These are phyloP conservation scores for Smittia aterrima DNA, from an alignment of 2,888 invertebrate genomes.

Conservation along the genomic window DNA sequence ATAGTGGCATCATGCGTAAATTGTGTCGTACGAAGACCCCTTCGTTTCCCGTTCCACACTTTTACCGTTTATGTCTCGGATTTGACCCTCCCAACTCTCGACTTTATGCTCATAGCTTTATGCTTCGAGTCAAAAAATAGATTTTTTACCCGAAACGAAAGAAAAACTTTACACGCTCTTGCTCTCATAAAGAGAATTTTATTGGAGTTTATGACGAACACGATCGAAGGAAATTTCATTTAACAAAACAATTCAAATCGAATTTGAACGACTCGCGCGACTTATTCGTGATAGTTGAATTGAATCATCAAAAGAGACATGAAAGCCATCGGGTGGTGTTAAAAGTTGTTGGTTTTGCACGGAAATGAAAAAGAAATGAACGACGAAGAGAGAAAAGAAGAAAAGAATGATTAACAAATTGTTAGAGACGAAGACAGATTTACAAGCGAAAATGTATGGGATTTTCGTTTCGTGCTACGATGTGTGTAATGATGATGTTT, in stretches of 20 bases:
- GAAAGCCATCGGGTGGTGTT: background rate
- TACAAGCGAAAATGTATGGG: conserved; percentile 24
- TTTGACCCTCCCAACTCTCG: background rate
- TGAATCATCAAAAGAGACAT: conserved; percentile 9
- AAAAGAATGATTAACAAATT: conserved; percentile 26
- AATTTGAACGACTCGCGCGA: background rate
- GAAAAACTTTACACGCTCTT: too few relatives aligned
- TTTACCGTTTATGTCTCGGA: background rate
- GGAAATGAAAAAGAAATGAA: conserved; percentile 10
- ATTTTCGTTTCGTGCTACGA: conserved; percentile 16
- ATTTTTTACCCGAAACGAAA: too few relatives aligned
- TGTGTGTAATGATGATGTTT: conserved; percentile 27
- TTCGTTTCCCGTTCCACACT: background rate
- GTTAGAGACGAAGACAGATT: conserved; percentile 27
- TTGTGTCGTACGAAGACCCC: background rate
- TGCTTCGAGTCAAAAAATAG: too few relatives aligned
- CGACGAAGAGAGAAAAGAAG: background rate
- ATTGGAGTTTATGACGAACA: too few relatives aligned
- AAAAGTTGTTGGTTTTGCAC: background rate
- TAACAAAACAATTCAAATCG: background rate
- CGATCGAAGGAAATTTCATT: conserved; percentile 4
- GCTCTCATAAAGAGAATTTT: too few relatives aligned
- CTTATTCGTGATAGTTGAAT: background rate
- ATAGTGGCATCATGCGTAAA: conserved; percentile 33
- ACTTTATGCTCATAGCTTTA: background rate